Evolutionary conservation across 2,797 vertebrate species (phyloP).

Genomic region (Neosalanx taihuensis): DNA sequence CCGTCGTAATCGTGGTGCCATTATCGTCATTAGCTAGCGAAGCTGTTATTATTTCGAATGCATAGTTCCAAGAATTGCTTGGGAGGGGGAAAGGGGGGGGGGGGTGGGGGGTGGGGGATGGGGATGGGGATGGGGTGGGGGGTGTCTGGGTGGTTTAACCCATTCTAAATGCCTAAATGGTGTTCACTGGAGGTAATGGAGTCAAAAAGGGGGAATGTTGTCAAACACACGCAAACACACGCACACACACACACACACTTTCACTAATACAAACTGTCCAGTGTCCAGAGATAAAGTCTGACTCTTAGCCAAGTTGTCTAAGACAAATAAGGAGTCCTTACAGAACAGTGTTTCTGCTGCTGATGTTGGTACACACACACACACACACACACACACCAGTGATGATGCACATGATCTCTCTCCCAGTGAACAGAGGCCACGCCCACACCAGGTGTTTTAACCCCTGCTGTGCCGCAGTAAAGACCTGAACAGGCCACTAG

Average conservation of each 20-base stretch:
- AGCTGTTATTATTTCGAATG: slow-evolving; percentile 71
- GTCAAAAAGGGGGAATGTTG: not conserved
- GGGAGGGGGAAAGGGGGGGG: slow-evolving; percentile 29
- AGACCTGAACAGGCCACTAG: not conserved
- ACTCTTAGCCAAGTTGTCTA: too few relatives aligned
- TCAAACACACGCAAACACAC: too few relatives aligned
- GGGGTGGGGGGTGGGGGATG: slow-evolving; percentile 20
- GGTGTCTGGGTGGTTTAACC: slow-evolving; percentile 39
- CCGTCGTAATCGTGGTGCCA: slow-evolving; percentile 57
- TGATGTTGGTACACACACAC: not conserved
- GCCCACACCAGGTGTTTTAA: slow-evolving; percentile 19
- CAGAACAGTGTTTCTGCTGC: not conserved
- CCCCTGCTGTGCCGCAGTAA: slow-evolving; percentile 10
- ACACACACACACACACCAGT: not conserved
- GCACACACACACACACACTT: not conserved
- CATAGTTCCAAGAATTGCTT: slow-evolving; percentile 62
- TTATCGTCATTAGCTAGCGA: slow-evolving; percentile 66
- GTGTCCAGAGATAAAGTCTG: not conserved
- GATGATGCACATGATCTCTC: slow-evolving; percentile 40
- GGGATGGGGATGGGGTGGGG: too few relatives aligned
- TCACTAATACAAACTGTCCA: slow-evolving; percentile 5
- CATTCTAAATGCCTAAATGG: slow-evolving; percentile 6
- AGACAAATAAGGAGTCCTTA: not conserved
- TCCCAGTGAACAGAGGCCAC: slow-evolving; percentile 9
- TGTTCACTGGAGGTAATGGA: not conserved